Conservation (phyloP, 1,140 invertebrate genomes). For the Drosophila orosa region DNA sequence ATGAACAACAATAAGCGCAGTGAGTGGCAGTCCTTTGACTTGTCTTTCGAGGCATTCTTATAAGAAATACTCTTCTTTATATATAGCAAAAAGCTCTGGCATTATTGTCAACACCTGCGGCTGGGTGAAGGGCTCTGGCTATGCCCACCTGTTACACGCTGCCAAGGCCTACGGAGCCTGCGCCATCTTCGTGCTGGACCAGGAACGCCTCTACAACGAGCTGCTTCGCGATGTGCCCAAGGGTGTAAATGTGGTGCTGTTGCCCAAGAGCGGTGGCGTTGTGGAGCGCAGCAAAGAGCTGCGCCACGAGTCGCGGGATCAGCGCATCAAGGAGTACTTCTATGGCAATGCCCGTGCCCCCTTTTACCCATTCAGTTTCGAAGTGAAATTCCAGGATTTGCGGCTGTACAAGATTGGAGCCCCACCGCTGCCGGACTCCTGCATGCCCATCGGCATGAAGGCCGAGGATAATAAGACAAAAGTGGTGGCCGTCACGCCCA, state of each 20-base stretch:
- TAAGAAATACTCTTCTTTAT: constrained; percentile 21
- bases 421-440: constrained; percentile 95
- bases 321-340: constrained; percentile 96
- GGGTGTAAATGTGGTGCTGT: constrained; percentile 96
- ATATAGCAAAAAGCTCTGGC: constrained; percentile 93
- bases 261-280: constrained; percentile 98
- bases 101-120: constrained; percentile 99
- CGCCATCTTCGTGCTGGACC: constrained; percentile 97
- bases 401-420: constrained; percentile 98
- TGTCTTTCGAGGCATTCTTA: background rate
- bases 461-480: constrained; percentile 96
- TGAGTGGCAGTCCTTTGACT: constrained; percentile 74
- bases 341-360: constrained; percentile 92
- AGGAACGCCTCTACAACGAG: constrained; percentile 98
- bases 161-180: constrained; percentile 98
- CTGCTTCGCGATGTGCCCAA: constrained; percentile 95
- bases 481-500: constrained; percentile 92
- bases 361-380: constrained; percentile 96
- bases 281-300: constrained; percentile 92
- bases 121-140: constrained; percentile 96
- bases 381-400: constrained; percentile 94
- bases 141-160: constrained; percentile 92
- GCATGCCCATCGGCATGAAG: constrained; percentile 98
- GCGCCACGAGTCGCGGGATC: constrained; percentile 91
- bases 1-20: constrained; percentile 94